A percentile compares a stretch with the other conserved stretches of the same genome.
These are phyloP conservation scores for Creontiades dilutus DNA, from an alignment of 2,888 invertebrate genomes.

Conservation along the genomic window DNA sequence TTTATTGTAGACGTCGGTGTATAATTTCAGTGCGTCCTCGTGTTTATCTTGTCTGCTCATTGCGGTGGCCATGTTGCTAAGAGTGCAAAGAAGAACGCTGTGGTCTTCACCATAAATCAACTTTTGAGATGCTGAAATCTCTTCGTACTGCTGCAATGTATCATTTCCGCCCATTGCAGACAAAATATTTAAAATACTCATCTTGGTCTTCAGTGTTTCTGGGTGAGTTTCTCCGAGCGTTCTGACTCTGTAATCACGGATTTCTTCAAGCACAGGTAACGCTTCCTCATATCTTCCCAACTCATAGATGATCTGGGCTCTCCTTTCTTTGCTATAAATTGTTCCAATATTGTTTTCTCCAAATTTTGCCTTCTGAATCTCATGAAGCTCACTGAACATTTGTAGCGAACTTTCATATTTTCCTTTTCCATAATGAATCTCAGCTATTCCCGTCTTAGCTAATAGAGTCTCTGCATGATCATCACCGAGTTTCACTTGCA, in stretches of 20 bases:
- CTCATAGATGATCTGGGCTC: background rate
- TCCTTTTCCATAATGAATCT: background rate
- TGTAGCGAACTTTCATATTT: background rate
- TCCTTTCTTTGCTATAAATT: background rate
- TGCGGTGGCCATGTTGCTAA: background rate
- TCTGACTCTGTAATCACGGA: background rate
- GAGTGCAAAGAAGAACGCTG: background rate
- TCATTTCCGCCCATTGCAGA: background rate
- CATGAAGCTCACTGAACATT: background rate
- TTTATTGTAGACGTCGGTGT: background rate
- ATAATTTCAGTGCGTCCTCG: background rate
- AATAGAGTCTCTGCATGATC: background rate
- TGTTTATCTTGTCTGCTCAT: background rate
- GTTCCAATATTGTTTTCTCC: background rate
- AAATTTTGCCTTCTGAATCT: background rate
- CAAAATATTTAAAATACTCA: background rate
- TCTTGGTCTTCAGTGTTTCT: background rate
- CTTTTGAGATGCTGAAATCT: slow-evolving; percentile 10
- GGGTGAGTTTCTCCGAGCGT: background rate
- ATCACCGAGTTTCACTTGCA: background rate
- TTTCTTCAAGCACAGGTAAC: background rate
- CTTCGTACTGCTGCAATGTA: slow-evolving; percentile 2
- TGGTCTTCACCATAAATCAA: slow-evolving; percentile 11
- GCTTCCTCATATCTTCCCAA: background rate
- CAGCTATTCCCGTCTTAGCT: background rate